Evolutionary conservation across 2,797 vertebrate species (phyloP).

Genomic region (Delichon dasypus): DNA sequence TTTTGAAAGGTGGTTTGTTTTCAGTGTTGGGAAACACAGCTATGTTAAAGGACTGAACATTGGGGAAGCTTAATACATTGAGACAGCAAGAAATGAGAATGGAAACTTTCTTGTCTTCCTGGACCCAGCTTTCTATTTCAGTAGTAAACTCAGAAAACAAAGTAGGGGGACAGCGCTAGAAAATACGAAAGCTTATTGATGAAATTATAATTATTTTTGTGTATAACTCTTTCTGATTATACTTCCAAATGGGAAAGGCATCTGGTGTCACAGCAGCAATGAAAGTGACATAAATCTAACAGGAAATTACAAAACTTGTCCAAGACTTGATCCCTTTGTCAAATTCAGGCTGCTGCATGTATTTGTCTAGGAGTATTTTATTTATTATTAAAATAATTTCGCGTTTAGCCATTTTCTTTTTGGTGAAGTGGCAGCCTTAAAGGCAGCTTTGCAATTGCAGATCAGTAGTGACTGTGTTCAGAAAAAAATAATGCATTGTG

Average conservation of each 20-base stretch:
- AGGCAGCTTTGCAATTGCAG: slow-evolving; percentile 27
- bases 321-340: not conserved
- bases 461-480: not conserved
- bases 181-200: not conserved
- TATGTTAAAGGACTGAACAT: not conserved
- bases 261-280: not conserved
- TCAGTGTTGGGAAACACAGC: not conserved
- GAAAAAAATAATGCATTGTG: slow-evolving; percentile 1
- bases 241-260: not conserved
- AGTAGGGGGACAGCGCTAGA: not conserved
- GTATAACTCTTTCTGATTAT: not conserved
- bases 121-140: not conserved
- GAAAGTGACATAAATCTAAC: not conserved
- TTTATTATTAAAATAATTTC: not conserved
- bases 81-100: not conserved
- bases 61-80: not conserved
- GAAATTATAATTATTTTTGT: not conserved
- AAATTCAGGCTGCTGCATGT: not conserved
- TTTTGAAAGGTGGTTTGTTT: not conserved
- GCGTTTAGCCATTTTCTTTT: not conserved
- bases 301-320: not conserved
- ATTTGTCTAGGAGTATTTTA: not conserved
- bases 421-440: not conserved
- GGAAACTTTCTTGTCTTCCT: not conserved
- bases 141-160: not conserved